Percentiles rank a stretch among this genome's conserved stretches.
These are phyloP conservation scores for Ictalurus punctatus DNA, from an alignment of 2,113 vertebrate species.

Conservation along the genomic window DNA sequence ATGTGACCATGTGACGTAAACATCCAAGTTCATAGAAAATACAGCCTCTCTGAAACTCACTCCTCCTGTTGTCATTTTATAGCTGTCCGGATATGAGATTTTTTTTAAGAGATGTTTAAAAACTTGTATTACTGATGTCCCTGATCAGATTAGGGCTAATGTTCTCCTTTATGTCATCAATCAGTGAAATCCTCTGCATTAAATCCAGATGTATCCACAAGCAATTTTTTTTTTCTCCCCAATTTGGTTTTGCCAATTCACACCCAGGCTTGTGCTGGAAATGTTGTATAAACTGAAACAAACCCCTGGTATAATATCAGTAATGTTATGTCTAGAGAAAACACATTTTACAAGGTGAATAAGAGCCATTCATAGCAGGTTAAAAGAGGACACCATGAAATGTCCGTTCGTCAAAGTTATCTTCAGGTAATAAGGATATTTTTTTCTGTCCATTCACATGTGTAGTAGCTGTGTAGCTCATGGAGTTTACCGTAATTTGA, in stretches of 20 bases:
- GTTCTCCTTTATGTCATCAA: not conserved
- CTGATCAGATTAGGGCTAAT: not conserved
- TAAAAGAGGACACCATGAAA: not conserved
- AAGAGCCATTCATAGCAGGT: not conserved
- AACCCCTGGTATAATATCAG: not conserved
- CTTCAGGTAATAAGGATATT: not conserved
- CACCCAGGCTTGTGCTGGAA: not conserved
- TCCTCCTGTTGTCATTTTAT: not conserved
- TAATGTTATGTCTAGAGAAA: not conserved
- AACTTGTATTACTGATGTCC: not conserved
- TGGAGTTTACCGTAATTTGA: not conserved
- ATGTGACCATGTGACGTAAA: not conserved
- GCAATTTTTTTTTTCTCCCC: not conserved
- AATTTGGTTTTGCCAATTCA: not conserved
- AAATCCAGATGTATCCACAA: not conserved
- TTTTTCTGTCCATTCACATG: not conserved
- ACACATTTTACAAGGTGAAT: not conserved
- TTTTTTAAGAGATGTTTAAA: not conserved
- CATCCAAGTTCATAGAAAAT: not conserved
- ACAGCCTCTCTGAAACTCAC: not conserved
- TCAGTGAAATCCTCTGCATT: not conserved
- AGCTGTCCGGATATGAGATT: not conserved
- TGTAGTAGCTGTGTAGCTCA: not conserved
- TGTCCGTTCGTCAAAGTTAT: not conserved
- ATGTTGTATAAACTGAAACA: not conserved